Evolutionary conservation across 2,113 vertebrate genomes (phyloP).

Genomic region (Dipodomys merriami): DNA sequence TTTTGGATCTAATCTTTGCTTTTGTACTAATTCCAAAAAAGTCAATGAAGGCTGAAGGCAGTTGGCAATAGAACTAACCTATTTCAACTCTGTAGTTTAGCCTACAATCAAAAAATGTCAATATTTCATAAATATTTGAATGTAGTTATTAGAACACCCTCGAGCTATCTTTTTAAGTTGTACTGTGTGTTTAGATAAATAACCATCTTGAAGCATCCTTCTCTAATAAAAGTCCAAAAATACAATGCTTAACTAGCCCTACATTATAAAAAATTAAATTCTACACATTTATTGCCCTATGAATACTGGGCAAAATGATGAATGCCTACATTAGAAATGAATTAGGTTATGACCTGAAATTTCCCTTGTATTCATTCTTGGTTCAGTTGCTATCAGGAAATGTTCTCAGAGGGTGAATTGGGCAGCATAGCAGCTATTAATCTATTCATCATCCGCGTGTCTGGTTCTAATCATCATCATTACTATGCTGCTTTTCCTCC

Average conservation of each 20-base stretch:
- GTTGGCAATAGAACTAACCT: conserved; percentile 69
- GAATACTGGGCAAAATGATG: background rate
- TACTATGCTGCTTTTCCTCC: background rate
- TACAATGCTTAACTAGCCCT: conserved; percentile 25
- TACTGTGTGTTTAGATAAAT: conserved; percentile 47
- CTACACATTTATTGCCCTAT: conserved; percentile 9
- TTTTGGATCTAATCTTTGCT: conserved; percentile 65
- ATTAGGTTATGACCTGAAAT: background rate
- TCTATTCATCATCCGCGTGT: background rate
- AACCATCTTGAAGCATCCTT: conserved; percentile 36
- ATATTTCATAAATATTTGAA: conserved; percentile 68
- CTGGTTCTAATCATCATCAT: background rate
- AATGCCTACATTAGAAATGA: background rate
- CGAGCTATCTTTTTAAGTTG: conserved; percentile 50
- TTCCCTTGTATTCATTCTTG: background rate
- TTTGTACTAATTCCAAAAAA: conserved; percentile 74
- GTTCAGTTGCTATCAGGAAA: conserved; percentile 17
- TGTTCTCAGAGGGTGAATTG: background rate
- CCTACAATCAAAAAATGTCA: conserved; percentile 33
- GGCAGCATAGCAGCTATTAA: background rate
- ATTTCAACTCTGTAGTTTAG: conserved; percentile 58
- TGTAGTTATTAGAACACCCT: conserved; percentile 33
- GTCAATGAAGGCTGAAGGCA: conserved; percentile 70
- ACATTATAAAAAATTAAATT: conserved; percentile 53
- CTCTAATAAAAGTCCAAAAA: conserved; percentile 27